Percentiles rank a stretch among this genome's conserved stretches.
Evolutionary conservation across 2,888 invertebrate species (phyloP).

Genomic region (Plebejus argus): DNA sequence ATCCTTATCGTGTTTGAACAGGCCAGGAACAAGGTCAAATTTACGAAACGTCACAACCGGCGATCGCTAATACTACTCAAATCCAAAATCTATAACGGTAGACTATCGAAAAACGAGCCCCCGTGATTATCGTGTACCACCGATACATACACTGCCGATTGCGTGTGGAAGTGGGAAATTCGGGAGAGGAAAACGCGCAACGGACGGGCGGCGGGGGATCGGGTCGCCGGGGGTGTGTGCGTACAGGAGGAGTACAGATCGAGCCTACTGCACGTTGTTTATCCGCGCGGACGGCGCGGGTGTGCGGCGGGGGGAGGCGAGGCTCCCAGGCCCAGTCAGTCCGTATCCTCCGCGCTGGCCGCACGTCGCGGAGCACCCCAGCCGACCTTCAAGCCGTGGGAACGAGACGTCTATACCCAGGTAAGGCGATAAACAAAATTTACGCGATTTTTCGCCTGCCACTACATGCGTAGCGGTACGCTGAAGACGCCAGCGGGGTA

Average conservation of each 20-base stretch:
- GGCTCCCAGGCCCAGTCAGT: slow-evolving; percentile 72
- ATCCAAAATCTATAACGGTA: slow-evolving; percentile 74
- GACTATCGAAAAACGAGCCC: slow-evolving; percentile 64
- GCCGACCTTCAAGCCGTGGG: slow-evolving; percentile 76
- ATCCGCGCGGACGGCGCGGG: slow-evolving; percentile 54
- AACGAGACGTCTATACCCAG: slow-evolving; percentile 75
- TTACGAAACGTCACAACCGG: slow-evolving; percentile 48
- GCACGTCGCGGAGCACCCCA: slow-evolving; percentile 62
- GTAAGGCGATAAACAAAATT: slow-evolving; percentile 57
- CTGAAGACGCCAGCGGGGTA: neutral
- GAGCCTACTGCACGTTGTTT: slow-evolving; percentile 80
- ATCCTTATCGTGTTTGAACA: slow-evolving; percentile 19
- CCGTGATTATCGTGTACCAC: slow-evolving; percentile 44
- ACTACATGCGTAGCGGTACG: slow-evolving; percentile 2
- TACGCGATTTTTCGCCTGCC: slow-evolving; percentile 35
- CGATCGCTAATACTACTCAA: slow-evolving; percentile 59
- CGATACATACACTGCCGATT: slow-evolving; percentile 45
- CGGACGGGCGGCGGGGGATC: slow-evolving; percentile 41
- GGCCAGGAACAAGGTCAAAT: slow-evolving; percentile 32
- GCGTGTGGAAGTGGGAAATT: neutral
- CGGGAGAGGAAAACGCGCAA: slow-evolving; percentile 35
- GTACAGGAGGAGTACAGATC: slow-evolving; percentile 68
- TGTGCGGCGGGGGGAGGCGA: slow-evolving; percentile 47
- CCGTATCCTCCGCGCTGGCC: slow-evolving; percentile 62
- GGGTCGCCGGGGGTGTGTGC: slow-evolving; percentile 52